Conservation (phyloP, 2,113 vertebrate species). For the Ceyx margarethae region DNA sequence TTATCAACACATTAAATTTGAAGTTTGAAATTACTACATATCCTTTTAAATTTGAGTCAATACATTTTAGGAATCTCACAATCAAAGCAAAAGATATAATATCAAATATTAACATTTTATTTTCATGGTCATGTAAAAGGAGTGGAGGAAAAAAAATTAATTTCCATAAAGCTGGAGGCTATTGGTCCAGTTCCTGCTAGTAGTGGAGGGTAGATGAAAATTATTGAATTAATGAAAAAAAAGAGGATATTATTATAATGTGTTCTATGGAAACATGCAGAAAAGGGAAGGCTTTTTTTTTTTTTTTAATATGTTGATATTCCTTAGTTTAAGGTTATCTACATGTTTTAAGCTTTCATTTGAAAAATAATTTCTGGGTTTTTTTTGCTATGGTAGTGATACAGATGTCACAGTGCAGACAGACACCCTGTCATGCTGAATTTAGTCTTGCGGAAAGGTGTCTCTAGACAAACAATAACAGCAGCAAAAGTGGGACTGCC, state of each 20-base stretch:
- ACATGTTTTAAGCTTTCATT: not conserved
- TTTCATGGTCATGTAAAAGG: not conserved
- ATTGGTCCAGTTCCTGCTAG: not conserved
- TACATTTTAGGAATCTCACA: not conserved
- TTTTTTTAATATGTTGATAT: not conserved
- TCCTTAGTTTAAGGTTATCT: not conserved
- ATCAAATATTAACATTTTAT: not conserved
- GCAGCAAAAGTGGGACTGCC: constrained; percentile 36
- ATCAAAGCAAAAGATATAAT: not conserved
- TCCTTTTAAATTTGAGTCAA: not conserved
- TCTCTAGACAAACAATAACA: constrained; percentile 59
- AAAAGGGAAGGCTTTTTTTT: not conserved
- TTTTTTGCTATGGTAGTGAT: not conserved
- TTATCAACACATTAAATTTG: not conserved
- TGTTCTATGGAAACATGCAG: not conserved
- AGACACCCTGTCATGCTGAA: constrained; percentile 40
- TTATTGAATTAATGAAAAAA: not conserved
- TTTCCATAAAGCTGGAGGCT: not conserved
- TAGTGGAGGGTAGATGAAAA: not conserved
- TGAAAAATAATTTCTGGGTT: not conserved
- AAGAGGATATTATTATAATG: rapidly evolving
- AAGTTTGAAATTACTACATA: not conserved
- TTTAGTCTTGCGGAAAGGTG: constrained; percentile 63
- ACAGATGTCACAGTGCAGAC: constrained; percentile 48
- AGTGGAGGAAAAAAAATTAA: not conserved